Percentiles rank a stretch among this genome's conserved stretches.
Conservation (phyloP, 2,113 vertebrate species). For the Chloropsis cyanopogon region DNA sequence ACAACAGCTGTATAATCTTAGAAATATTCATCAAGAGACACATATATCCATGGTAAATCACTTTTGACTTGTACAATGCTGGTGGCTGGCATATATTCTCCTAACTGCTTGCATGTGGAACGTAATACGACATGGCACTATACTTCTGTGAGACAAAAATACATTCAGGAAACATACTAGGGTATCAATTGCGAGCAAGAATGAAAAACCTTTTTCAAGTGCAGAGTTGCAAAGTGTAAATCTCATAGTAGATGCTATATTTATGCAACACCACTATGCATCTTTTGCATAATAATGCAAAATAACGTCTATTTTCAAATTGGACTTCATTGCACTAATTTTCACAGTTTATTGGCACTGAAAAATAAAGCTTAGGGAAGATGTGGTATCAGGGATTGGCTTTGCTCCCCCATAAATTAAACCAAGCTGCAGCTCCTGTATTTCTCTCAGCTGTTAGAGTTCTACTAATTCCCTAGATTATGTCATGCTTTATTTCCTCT, state of each 20-base stretch:
- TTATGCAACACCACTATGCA: neutral
- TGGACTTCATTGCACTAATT: neutral
- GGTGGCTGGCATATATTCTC: slow-evolving; percentile 17
- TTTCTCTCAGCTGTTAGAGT: neutral
- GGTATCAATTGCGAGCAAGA: slow-evolving; percentile 9
- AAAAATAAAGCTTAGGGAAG: neutral
- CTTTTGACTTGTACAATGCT: slow-evolving; percentile 34
- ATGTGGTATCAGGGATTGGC: neutral
- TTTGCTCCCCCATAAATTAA: neutral
- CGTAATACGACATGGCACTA: neutral
- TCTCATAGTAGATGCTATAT: neutral
- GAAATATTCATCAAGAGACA: slow-evolving; percentile 64
- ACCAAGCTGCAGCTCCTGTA: neutral
- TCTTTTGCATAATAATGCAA: neutral
- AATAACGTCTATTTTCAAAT: slow-evolving; percentile 6
- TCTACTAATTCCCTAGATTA: neutral
- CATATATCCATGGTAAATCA: slow-evolving; percentile 49
- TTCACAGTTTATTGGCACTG: slow-evolving; percentile 6
- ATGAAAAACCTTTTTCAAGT: neutral
- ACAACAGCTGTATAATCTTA: slow-evolving; percentile 60
- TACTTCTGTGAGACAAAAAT: slow-evolving; percentile 41
- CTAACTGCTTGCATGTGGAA: slow-evolving; percentile 31
- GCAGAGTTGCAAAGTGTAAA: neutral
- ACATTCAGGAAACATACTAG: slow-evolving; percentile 8
- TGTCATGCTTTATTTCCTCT: neutral